These are phyloP conservation scores for Anolis sagrei DNA, from an alignment of 2,113 vertebrate species.

Conservation along the genomic window DNA sequence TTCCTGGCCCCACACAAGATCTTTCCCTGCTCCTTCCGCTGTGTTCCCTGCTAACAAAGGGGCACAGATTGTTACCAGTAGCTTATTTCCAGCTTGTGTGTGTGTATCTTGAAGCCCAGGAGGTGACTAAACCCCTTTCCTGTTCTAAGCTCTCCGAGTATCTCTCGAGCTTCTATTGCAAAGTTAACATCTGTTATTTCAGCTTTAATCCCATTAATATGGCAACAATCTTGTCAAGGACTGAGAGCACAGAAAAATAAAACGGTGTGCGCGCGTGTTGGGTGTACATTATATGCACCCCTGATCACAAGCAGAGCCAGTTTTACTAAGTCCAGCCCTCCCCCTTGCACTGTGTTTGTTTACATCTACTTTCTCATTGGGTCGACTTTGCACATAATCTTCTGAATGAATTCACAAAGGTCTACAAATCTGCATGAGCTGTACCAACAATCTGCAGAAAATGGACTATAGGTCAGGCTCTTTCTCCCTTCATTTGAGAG, in stretches of 20 bases:
- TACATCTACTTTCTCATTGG: neutral
- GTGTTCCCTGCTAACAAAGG: conserved; percentile 1
- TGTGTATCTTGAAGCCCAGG: conserved; percentile 21
- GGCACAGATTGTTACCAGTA: conserved; percentile 10
- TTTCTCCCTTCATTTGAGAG: neutral
- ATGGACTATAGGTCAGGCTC: neutral
- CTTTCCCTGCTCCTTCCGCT: neutral
- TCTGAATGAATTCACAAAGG: neutral
- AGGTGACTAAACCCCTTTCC: conserved; percentile 30
- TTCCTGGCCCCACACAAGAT: neutral
- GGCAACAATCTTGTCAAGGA: conserved; percentile 37
- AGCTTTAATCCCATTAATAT: conserved; percentile 37
- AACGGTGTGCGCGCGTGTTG: neutral
- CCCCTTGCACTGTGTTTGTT: neutral
- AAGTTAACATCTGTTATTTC: conserved; percentile 41
- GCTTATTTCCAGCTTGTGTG: neutral
- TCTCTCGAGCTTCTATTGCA: conserved; percentile 53
- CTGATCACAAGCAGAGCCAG: neutral
- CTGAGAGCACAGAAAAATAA: conserved; percentile 29
- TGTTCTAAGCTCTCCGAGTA: conserved; percentile 44
- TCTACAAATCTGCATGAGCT: neutral
- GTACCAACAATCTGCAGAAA: neutral
- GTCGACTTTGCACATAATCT: conserved; percentile 3
- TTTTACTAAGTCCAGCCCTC: neutral
- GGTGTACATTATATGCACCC: neutral